Base-by-base conservation (phyloP, 2,797 vertebrate genomes). In the Darevskia nairensis region DNA sequence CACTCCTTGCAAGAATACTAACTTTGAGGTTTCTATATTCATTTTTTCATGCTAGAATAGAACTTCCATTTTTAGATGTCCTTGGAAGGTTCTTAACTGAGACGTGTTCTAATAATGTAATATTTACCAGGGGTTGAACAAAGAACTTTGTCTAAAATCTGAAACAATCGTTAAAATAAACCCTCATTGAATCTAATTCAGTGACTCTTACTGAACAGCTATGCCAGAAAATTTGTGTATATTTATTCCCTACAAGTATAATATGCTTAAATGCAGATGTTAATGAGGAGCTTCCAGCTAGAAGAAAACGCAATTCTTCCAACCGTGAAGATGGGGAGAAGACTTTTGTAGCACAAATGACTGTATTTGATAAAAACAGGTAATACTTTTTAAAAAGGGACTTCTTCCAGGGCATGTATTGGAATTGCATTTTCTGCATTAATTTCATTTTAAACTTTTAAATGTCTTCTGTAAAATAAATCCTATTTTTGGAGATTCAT, bases 321-420 rank as follows among this genome's bases (percentile, higher is more conserved):
- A 98, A 98, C 92, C 98, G 98, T 93, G 98, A 98, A 83, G 98
- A 99, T 81, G 98, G 97, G 4, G 98, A 98, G 90, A 97, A 97
- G 94, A 98, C 98, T 0, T 99, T 98, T 95, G 97, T 99, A 95
- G 98, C 98, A 96, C 98, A 99, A 95, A 99, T 99, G 98, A 99
- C 98, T 6, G 98, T 99, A 87, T 99, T 99, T 97, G 99, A 99
- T 97, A 99, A 99, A 97, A 99, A 99, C 95, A 98, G 98, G 99
- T 98, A 96, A 95, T 90, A 39, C 86, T 35, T 71, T 90, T 78
- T 89, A 82, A 85, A 61, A 29, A 25, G 59, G n/a, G 0, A 79
- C 21, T 23, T 94, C 84, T 75, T 88, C 5, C 86, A 85, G 39
- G 23, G 35, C 23, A 55, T 84, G 84, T 15, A 87, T n/a, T 59